These are phyloP conservation scores for Heliothis subflexa DNA, from an alignment of 1,140 invertebrate genomes.

Conservation along the genomic window DNA sequence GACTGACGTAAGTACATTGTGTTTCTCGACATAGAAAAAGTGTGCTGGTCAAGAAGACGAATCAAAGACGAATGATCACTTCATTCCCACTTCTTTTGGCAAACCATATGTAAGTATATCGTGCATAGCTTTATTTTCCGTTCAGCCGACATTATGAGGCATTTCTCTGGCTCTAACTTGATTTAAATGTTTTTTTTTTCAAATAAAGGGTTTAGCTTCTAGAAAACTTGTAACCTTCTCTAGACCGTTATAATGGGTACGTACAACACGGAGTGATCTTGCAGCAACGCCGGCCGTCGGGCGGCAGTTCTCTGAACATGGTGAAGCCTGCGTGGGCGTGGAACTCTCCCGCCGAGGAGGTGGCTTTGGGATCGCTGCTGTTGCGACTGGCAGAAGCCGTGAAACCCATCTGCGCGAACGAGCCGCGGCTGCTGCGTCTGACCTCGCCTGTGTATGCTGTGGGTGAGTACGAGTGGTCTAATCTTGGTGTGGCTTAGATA, in stretches of 20 bases:
- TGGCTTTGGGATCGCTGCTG: slow-evolving; percentile 59
- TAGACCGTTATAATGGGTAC: too few species aligned
- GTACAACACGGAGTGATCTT: too few species aligned
- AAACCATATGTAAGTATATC: too few species aligned
- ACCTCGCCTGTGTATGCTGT: slow-evolving; percentile 76
- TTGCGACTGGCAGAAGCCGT: slow-evolving; percentile 70
- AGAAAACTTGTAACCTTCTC: too few species aligned
- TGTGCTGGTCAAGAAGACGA: too few species aligned
- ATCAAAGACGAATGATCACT: too few species aligned
- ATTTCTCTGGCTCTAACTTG: too few species aligned
- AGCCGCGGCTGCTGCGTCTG: slow-evolving; percentile 75
- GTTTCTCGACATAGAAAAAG: too few species aligned
- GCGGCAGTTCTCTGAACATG: slow-evolving; percentile 20
- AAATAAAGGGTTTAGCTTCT: too few species aligned
- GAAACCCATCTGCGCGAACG: slow-evolving; percentile 68
- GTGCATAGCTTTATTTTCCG: neutral
- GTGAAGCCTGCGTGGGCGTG: slow-evolving; percentile 65
- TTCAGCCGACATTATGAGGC: neutral
- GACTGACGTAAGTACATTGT: neutral
- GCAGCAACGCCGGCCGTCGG: slow-evolving; percentile 9
- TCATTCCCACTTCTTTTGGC: too few species aligned
- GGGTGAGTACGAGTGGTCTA: slow-evolving; percentile 51
- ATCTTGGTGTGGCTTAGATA: too few species aligned
- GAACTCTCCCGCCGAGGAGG: slow-evolving; percentile 59
- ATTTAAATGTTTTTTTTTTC: too few species aligned